Base-by-base conservation (phyloP, 2,113 vertebrate species). In the Cryptomyrus ogoouensis region DNA sequence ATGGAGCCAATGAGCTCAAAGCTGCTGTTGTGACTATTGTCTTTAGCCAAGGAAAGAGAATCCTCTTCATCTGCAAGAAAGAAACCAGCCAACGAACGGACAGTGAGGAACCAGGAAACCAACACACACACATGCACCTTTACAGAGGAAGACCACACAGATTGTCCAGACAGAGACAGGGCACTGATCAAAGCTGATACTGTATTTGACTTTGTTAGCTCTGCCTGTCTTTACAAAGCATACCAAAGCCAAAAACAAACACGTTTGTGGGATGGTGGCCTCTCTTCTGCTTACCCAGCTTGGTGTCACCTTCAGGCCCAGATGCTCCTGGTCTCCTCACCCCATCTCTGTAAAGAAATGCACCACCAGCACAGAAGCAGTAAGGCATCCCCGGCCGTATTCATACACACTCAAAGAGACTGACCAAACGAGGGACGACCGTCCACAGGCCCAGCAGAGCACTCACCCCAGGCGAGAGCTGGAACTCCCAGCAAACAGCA, bases 21-120 rank as follows among this genome's bases (percentile, higher is more conserved):
- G 95, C 98, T 99, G 95, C 98, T 99, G 94, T 99, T 99, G 91
- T 99, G 97, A 93, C 98, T 99, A 92, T 94, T 97, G 66, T 99
- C 98, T 92, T 99, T 99, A 0, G 95, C 95, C 56, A 97, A 92
- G 0, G 96, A 96, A 10, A 96, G 94, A 87, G 96, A 97, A 1
- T 97, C 98, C 5, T 99, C 98, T 89, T 99, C 98, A 90, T 98
- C 98, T 99, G 93, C 84, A 89, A 62, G 92, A 87, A 42, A 84
- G 15, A 83, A 66, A 46, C 56, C 2, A 56, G 13, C 84, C 9
- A 31, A 31, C 39, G 27, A 87, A 13, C 0, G 0, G n/a, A 53
- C 27, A 24, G 44, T 49, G 21, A 86, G 24, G 44, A 47, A 86
- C 19, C 21, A 86, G 46, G n/a, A 86, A 70, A 19, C 35, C 70